These are phyloP conservation scores for Stenchaetothrips biformis DNA, from an alignment of 2,888 invertebrate species.

Conservation along the genomic window DNA sequence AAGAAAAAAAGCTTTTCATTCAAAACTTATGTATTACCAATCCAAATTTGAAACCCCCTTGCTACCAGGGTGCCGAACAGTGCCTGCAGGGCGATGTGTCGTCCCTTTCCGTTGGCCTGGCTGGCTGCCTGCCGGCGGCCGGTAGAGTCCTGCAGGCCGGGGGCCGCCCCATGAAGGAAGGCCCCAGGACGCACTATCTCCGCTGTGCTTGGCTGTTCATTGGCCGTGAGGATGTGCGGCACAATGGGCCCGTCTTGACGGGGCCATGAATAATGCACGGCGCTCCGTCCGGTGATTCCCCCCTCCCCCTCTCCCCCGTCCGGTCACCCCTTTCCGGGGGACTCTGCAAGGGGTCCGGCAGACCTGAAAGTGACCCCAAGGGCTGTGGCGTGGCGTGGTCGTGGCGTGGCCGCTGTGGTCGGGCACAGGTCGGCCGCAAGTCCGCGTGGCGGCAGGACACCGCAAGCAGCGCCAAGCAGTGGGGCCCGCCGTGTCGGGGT, in stretches of 20 bases:
- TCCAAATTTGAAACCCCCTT: no score
- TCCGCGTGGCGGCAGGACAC: no score
- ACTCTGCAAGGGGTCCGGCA: neutral
- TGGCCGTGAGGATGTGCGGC: neutral
- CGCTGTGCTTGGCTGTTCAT: neutral
- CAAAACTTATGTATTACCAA: no score
- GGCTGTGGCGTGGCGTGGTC: neutral
- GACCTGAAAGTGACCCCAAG: constrained; percentile 22
- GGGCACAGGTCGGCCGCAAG: neutral
- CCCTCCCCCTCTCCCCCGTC: no score
- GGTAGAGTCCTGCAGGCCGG: neutral
- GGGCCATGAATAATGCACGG: constrained; percentile 12
- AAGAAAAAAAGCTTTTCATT: no score
- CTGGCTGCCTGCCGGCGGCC: neutral
- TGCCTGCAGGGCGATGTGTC: no score
- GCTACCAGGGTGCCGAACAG: no score
- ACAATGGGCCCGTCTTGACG: constrained; percentile 18
- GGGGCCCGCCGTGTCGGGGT: no score
- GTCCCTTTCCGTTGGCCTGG: neutral
- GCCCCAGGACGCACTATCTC: neutral
- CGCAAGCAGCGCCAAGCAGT: no score
- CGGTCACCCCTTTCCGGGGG: no score
- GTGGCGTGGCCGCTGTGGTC: neutral
- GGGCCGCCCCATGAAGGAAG: no score
- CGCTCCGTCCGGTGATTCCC: no score